phyloP scores from a whole-genome alignment of 2,797 vertebrate species.

The Lophius americanus region DNA sequence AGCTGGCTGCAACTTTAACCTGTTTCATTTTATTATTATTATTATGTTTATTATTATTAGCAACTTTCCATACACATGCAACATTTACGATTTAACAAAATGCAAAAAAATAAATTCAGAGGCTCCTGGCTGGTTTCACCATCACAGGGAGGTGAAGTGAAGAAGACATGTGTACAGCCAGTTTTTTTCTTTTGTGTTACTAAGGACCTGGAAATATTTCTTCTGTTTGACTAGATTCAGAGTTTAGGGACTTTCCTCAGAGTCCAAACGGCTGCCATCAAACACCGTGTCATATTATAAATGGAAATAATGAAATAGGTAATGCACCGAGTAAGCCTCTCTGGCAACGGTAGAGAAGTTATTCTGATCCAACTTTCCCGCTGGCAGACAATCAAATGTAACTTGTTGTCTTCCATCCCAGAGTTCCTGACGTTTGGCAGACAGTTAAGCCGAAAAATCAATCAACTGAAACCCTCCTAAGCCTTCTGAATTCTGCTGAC shows the following conservation, averaged over 20 bases:
- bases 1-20: too few relatives aligned
- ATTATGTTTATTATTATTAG: neutral
- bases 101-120: neutral
- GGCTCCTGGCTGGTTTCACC: neutral
- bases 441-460: neutral
- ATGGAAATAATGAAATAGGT: slow-evolving; percentile 24
- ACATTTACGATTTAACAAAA: neutral
- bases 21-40: neutral
- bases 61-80: neutral
- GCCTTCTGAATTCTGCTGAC: too few relatives aligned
- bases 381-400: slow-evolving; percentile 19
- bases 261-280: neutral
- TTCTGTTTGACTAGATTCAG: neutral
- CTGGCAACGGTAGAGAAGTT: slow-evolving; percentile 4
- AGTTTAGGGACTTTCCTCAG: slow-evolving; percentile 22
- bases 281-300: slow-evolving; percentile 8
- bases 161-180: neutral
- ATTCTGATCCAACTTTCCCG: slow-evolving; percentile 22
- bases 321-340: slow-evolving; percentile 4
- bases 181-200: neutral
- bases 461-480: too few relatives aligned
- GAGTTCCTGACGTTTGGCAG: neutral
- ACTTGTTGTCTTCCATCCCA: slow-evolving; percentile 6
- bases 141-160: neutral
- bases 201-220: slow-evolving; percentile 5